Evolutionary conservation across 2,797 vertebrate genomes (phyloP).

Genomic region (Poeciliopsis gracilis): DNA sequence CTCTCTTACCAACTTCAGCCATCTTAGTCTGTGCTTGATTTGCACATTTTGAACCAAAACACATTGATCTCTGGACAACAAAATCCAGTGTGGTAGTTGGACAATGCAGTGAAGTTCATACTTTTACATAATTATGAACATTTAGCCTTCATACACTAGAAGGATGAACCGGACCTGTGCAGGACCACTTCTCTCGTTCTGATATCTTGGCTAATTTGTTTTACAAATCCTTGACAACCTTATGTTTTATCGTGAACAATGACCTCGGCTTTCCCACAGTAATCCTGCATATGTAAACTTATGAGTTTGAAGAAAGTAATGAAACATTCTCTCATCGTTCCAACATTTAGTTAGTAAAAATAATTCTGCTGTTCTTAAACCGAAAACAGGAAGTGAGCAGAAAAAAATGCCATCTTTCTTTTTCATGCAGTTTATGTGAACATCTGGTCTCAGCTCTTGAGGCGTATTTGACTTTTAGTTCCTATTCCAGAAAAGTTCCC

Average conservation of each 20-base stretch:
- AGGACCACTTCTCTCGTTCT: not conserved
- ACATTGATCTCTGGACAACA: not conserved
- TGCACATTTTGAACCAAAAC: conserved; percentile 3
- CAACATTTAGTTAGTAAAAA: not conserved
- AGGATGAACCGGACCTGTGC: not conserved
- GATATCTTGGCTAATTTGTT: too few species aligned
- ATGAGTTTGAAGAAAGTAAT: not conserved
- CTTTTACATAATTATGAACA: not conserved
- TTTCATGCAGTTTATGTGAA: not conserved
- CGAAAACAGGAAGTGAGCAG: not conserved
- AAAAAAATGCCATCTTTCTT: not conserved
- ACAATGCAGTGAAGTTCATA: not conserved
- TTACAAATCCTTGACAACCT: not conserved
- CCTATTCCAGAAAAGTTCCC: not conserved
- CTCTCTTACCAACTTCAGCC: not conserved
- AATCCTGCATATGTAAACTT: not conserved
- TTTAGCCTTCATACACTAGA: not conserved
- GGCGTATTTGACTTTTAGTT: not conserved
- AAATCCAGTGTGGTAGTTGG: not conserved
- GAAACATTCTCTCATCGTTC: not conserved
- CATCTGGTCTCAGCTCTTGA: not conserved
- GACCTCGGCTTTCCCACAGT: not conserved
- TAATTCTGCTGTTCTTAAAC: not conserved
- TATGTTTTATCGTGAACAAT: too few species aligned
- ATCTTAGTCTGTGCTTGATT: not conserved